Evolutionary conservation across 1,140 invertebrate genomes (phyloP), one percentile per base, ranked within the genome.

Genomic region (Sipha flava): DNA sequence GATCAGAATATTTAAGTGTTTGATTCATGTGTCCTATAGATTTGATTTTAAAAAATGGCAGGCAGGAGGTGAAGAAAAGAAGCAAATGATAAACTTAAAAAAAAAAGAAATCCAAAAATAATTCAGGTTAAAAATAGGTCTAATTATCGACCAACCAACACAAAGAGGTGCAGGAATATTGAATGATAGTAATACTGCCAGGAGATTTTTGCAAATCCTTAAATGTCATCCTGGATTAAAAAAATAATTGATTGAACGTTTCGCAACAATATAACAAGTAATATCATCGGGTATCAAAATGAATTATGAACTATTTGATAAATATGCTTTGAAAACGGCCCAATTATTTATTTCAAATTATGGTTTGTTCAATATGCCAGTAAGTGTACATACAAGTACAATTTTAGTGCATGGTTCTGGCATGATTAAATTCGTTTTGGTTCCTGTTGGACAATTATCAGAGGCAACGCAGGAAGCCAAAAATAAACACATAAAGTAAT

Each of bases 191-290:
- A 81, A 81, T 75, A 68, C 70, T 12, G 75, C 84, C 70, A 80
- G 85, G 45, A 82, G 84, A 40, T 85, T 85, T 83, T 85, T 81
- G 77, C 82, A 49, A 81, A 84, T 75, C 80, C 83, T 31, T 47
- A 82, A 81, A 57, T 83, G 34, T 80, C 82, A 54, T 66, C 83
- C 66, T 70, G 81, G 47, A 84, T 86, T 23, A 81, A 83, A 73
- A 81, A 80, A 62, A n/a, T 79, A 83, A 52, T 54, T 40, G 37
- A 40, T 40, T 40, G 37, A 40, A 40, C 37, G 10, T 40, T 40
- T 40, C 10, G 37, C 37, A 40, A 40, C 37, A 40, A 40, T 40
- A 40, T 40, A 6, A 10, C 37, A 40, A 40, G 49, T 52, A 7
- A 52, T 18, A n/a, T 52, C 21, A 52, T 21, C 14, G 21, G 49